Percentiles rank a stretch among this genome's conserved stretches.
These are phyloP conservation scores for Cichladusa arquata DNA, from an alignment of 2,113 vertebrate genomes.

Conservation along the genomic window DNA sequence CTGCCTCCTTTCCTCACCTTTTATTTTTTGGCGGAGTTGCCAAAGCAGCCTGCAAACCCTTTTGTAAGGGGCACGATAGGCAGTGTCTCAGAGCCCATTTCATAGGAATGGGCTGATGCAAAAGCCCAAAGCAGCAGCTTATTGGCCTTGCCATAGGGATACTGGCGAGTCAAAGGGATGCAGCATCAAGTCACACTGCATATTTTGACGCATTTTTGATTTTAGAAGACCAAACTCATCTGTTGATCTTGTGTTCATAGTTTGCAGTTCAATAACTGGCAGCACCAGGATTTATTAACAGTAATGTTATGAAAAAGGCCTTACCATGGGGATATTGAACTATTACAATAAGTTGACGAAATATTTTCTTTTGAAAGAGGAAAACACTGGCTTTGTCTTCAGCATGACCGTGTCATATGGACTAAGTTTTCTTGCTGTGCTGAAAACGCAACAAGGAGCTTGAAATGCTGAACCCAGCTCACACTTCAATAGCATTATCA, in stretches of 20 bases:
- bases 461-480: constrained; percentile 46
- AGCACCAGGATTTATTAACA: not conserved
- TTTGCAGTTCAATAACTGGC: not conserved
- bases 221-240: not conserved
- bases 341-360: constrained; percentile 22
- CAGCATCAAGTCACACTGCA: not conserved
- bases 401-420: not conserved
- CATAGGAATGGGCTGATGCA: not conserved
- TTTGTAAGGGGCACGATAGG: not conserved
- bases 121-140: not conserved
- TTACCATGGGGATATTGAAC: not conserved
- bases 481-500: constrained; percentile 33
- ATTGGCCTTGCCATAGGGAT: accelerated
- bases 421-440: not conserved
- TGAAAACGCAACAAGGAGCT: constrained; percentile 30
- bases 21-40: not conserved
- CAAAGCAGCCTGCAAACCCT: not conserved
- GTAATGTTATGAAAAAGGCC: not conserved
- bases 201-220: not conserved
- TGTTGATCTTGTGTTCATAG: not conserved
- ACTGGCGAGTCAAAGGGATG: accelerated
- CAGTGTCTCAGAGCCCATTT: not conserved
- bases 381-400: constrained; percentile 32
- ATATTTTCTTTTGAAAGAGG: constrained; percentile 32
- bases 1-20: constrained; percentile 12